Evolutionary conservation across 1,140 invertebrate species (phyloP).

Genomic region (Rhagoletis zephyria): DNA sequence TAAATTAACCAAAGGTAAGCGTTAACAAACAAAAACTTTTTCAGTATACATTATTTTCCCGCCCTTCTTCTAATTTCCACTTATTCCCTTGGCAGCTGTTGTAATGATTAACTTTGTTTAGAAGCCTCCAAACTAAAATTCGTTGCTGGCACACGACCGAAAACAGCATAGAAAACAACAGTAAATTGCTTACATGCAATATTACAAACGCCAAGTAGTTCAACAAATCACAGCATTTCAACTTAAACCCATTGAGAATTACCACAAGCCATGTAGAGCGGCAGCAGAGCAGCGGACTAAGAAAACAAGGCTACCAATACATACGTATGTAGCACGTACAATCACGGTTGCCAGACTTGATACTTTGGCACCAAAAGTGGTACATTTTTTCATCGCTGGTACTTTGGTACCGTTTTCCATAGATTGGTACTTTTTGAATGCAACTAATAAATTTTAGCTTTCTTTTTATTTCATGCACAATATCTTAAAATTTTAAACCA

Average conservation of each 20-base stretch:
- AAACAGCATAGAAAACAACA: background rate
- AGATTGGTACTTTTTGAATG: too few relatives aligned
- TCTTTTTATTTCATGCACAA: too few relatives aligned
- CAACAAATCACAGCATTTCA: background rate
- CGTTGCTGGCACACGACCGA: background rate
- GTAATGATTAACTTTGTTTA: background rate
- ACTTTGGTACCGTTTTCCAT: too few relatives aligned
- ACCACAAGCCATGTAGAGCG: background rate
- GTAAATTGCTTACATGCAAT: background rate
- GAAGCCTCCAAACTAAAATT: background rate
- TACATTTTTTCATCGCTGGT: too few relatives aligned
- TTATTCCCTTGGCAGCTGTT: background rate
- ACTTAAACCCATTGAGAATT: constrained; percentile 15
- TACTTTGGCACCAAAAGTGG: too few relatives aligned
- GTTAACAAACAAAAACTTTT: too few relatives aligned
- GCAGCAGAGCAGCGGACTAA: background rate
- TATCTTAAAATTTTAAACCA: too few relatives aligned
- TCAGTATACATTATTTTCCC: too few relatives aligned
- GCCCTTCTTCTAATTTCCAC: background rate
- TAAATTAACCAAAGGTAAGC: too few relatives aligned
- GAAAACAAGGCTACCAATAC: background rate
- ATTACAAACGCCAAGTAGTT: background rate
- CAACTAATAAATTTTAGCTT: too few relatives aligned
- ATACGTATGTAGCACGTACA: too few relatives aligned
- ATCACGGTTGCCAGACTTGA: too few relatives aligned